Evolutionary conservation across 2,113 vertebrate species (phyloP).

Genomic region (Atherinomorus stipes): DNA sequence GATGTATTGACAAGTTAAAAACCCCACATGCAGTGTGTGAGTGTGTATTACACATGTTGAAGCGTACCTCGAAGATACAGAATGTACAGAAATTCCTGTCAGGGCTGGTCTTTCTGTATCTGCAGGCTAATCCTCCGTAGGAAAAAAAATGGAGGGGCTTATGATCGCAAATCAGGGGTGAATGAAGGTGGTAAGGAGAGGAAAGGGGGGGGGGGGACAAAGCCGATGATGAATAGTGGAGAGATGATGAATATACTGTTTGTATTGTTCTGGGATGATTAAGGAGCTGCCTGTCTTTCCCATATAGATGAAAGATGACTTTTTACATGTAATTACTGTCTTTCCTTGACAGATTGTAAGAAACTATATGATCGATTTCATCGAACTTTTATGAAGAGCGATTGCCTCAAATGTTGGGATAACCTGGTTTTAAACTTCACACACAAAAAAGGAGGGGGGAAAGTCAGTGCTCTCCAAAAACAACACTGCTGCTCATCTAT

Average conservation of each 20-base stretch:
- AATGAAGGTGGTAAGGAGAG: conserved; percentile 4
- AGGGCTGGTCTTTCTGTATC: conserved; percentile 26
- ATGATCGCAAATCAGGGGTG: conserved; percentile 35
- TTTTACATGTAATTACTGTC: too few relatives aligned
- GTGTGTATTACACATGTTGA: conserved; percentile 23
- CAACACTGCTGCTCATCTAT: background rate
- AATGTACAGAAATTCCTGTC: conserved; percentile 47
- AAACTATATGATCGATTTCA: too few relatives aligned
- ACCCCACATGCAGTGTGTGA: background rate
- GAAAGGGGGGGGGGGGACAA: background rate
- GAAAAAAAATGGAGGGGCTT: conserved; percentile 15
- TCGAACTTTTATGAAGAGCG: too few relatives aligned
- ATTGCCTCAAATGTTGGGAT: too few relatives aligned
- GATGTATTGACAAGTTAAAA: conserved; percentile 41
- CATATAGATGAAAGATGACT: too few relatives aligned
- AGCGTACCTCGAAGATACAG: conserved; percentile 23
- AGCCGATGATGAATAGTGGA: background rate
- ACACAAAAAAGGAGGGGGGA: too few relatives aligned
- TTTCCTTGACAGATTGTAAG: too few relatives aligned
- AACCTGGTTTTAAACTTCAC: too few relatives aligned
- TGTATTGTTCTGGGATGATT: background rate
- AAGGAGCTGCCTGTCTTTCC: too few relatives aligned
- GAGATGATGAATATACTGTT: background rate
- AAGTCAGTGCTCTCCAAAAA: background rate
- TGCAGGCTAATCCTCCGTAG: conserved; percentile 42